Evolutionary conservation across 2,113 vertebrate species (phyloP), one percentile per base, ranked within the genome.

Genomic region (Rhinolophus ferrumequinum): DNA sequence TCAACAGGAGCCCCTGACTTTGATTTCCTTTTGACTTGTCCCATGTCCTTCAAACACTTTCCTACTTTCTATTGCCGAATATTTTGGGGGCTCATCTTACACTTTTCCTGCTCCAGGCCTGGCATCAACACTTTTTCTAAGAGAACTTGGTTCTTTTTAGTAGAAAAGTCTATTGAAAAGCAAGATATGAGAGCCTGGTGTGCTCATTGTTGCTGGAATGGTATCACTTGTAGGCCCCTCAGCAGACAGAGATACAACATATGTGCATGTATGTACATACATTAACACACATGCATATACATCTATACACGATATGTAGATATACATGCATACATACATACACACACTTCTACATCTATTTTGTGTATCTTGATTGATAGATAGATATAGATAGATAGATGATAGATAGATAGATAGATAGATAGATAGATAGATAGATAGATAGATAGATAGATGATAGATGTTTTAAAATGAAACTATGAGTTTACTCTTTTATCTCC

Each of bases 151-250:
- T 70, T 94, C 18, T 38, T 92, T 88, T 88, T 35, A 92, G 38
- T 66, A 28, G 35, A 88, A 92, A 96, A 44, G 81, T 92, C 47
- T 82, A 62, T n/a, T 88, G 26, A n/a, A 96, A 96, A 96, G 44
- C 52, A 81, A 93, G 47, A 91, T 84, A 88, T 33, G 50, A 62
- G 73, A 94, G 18, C 14, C 58, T 35, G 33, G 38, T 96, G 1
- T 91, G 38, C 16, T 44, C 47, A 66, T 72, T 86, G n/a, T 58
- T 80, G 60, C 44, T 13, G 21, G 56, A 81, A 95, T 66, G 6
- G 0, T 41, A 54, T 60, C 88, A 19, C 22, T 69, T 91, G 35
- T 69, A 62, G 35, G 30, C 6, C 28, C 70, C 82, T 90, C 35
- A 73, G 84, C 30, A 88, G 83, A 77, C 7, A 88, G 22, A 58